phyloP scores from a whole-genome alignment of 1,140 invertebrate species.

The Polyergus mexicanus region DNA sequence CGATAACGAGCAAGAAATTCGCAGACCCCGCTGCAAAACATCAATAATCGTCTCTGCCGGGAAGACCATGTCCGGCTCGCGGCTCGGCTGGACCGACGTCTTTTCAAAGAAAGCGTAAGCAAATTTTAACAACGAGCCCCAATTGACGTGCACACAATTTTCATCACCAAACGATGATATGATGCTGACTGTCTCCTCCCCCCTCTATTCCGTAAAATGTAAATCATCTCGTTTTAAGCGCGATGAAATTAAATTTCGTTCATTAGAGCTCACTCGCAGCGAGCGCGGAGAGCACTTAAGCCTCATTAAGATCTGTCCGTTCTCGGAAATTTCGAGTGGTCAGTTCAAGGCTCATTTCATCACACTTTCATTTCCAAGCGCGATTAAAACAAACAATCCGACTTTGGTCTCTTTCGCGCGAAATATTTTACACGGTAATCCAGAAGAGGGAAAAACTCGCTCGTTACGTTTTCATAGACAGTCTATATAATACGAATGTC shows the following conservation, averaged over 20 bases:
- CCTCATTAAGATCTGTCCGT: conserved; percentile 17
- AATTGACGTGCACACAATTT: background rate
- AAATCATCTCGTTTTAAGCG: background rate
- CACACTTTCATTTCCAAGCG: conserved; percentile 12
- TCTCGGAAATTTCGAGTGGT: conserved; percentile 30
- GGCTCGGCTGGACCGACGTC: background rate
- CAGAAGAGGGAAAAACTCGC: background rate
- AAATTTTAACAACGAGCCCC: conserved; percentile 5
- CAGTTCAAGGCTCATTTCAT: conserved; percentile 22
- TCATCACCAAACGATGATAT: background rate
- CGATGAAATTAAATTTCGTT: conserved; percentile 31
- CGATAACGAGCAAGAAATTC: background rate
- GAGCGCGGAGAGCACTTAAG: conserved; percentile 35
- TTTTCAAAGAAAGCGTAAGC: background rate
- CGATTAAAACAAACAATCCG: conserved; percentile 35
- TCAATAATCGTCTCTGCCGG: background rate
- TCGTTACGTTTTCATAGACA: background rate
- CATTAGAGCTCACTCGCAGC: background rate
- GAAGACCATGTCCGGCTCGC: background rate
- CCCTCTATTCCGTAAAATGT: background rate
- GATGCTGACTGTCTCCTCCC: no score
- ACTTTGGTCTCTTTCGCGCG: background rate
- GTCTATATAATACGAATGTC: background rate
- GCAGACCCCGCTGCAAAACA: background rate
- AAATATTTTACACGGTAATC: background rate